Percentiles rank a stretch among this genome's conserved stretches.
Evolutionary conservation across 2,797 vertebrate genomes (phyloP).

Genomic region (Melanogrammus aeglefinus): DNA sequence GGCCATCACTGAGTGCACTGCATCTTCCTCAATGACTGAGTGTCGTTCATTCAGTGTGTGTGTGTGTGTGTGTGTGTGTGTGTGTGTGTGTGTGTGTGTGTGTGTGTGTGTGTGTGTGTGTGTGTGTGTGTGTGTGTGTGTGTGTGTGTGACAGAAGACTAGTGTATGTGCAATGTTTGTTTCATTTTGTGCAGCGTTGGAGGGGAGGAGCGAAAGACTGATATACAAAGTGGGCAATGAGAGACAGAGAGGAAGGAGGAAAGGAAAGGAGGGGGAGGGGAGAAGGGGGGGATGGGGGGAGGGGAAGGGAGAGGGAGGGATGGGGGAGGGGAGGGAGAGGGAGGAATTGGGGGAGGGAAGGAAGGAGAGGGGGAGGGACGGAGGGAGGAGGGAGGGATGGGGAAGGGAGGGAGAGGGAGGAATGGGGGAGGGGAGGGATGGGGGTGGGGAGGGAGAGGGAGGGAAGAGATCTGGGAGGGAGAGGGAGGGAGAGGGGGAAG

Average conservation of each 20-base stretch:
- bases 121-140: constrained; percentile 3
- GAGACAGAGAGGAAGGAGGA: background rate
- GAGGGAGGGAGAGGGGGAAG: constrained; percentile 8
- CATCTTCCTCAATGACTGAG: constrained; percentile 58
- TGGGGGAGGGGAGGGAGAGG: constrained; percentile 18
- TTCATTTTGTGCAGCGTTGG: background rate
- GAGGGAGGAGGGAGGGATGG: background rate
- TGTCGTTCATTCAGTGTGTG: constrained; percentile 18
- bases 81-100: too few species aligned
- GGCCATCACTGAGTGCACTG: constrained; percentile 48
- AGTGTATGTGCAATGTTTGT: background rate
- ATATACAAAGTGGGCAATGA: constrained; percentile 12
- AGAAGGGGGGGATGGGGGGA: background rate
- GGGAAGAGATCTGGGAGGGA: constrained; percentile 10
- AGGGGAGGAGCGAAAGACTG: background rate
- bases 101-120: too few species aligned
- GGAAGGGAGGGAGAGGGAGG: background rate
- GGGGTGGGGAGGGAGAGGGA: constrained; percentile 33
- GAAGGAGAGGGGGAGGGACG: constrained; percentile 8
- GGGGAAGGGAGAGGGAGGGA: constrained; percentile 8
- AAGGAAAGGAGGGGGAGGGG: constrained; percentile 19
- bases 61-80: background rate
- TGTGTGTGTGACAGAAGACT: constrained; percentile 2
- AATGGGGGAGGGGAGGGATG: constrained; percentile 7
- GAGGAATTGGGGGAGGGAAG: constrained; percentile 10